These are phyloP conservation scores for Lepeophtheirus salmonis DNA, from an alignment of 1,140 invertebrate genomes.

Conservation along the genomic window DNA sequence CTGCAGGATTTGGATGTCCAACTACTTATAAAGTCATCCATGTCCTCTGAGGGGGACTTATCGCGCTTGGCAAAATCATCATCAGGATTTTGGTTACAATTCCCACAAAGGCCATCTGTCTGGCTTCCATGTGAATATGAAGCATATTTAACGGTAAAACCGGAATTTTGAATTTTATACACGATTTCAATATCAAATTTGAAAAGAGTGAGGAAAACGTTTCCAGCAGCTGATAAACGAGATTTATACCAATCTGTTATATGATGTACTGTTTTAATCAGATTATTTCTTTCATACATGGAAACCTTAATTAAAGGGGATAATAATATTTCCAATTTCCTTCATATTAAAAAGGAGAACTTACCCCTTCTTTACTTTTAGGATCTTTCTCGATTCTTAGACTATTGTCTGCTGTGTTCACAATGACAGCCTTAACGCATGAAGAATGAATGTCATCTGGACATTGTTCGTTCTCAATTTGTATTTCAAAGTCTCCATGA, in stretches of 20 bases:
- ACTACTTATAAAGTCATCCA: neutral
- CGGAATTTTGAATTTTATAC: neutral
- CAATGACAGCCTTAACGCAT: neutral
- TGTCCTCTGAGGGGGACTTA: neutral
- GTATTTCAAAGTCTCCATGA: constrained; percentile 5
- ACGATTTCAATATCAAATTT: neutral
- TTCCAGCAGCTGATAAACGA: neutral
- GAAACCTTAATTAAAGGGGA: neutral
- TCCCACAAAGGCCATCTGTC: constrained; percentile 4
- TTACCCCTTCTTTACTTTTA: neutral
- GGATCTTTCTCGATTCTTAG: neutral
- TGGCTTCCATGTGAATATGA: neutral
- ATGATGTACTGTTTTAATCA: neutral
- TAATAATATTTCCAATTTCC: neutral
- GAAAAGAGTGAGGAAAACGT: neutral
- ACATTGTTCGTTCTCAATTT: neutral
- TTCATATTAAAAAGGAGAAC: neutral
- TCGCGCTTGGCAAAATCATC: neutral
- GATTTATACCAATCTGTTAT: neutral
- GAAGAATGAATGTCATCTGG: neutral
- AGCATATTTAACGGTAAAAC: neutral
- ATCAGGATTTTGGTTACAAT: neutral
- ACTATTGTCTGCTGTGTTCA: neutral
- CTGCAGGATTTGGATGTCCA: neutral
- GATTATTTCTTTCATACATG: neutral